Conservation (phyloP, 1,140 invertebrate genomes). For the Scaptomyza montana region DNA sequence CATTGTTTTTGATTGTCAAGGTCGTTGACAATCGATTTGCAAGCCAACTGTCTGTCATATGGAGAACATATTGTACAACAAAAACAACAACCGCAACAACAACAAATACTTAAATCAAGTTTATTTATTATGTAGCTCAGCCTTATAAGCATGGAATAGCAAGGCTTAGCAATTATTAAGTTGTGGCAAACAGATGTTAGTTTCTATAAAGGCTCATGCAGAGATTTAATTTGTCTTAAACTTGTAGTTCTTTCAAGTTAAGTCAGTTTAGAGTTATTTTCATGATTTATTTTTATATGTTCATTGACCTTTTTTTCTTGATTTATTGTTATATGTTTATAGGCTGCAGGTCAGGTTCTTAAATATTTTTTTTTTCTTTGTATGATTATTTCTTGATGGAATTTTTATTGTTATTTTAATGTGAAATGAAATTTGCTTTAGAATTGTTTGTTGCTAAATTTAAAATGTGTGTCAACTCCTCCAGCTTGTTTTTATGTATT, state of each 20-base stretch:
- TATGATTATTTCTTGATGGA: too few species aligned
- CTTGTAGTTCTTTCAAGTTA: not conserved
- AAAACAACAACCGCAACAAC: not conserved
- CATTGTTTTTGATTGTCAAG: constrained; percentile 79
- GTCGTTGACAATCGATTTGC: constrained; percentile 68
- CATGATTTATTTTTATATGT: not conserved
- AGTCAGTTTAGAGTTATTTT: not conserved
- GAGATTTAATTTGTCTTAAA: not conserved
- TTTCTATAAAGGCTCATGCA: not conserved
- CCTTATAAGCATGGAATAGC: constrained; percentile 21
- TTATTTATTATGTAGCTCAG: constrained; percentile 16
- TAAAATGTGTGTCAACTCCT: not conserved
- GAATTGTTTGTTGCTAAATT: not conserved
- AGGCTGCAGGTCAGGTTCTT: too few species aligned
- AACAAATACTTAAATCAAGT: constrained; percentile 2
- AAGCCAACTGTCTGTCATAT: constrained; percentile 44
- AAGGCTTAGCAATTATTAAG: constrained; percentile 7
- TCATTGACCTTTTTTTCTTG: not conserved
- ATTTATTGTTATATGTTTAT: too few species aligned
- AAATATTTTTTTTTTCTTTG: too few species aligned
- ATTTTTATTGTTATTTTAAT: not conserved
- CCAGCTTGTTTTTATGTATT: not conserved
- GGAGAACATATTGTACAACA: constrained; percentile 36
- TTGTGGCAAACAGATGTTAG: constrained; percentile 39
- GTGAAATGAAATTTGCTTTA: not conserved